Base-by-base conservation (phyloP, 2,888 invertebrate genomes). In the Eupithecia dodoneata region DNA sequence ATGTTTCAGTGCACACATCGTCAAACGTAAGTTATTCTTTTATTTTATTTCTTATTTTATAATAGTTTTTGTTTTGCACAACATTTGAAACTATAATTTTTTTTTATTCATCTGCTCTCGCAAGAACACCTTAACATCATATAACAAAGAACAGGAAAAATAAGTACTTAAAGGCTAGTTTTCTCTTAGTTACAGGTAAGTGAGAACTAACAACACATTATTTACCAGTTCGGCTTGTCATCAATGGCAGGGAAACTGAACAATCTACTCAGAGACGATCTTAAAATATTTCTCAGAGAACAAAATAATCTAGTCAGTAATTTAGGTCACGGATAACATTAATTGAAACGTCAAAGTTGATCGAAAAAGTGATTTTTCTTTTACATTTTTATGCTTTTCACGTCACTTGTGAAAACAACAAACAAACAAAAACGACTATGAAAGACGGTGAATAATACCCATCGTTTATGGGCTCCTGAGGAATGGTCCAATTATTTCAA, bases 21-120 rank as follows among this genome's bases (percentile, higher is more conserved):
- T 73, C 44, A 72, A 76, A 79, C 73, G 83, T 83, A 83, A 81
- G 83, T 83, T 78, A 76, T 10, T 73, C 63, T 79, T 80, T 52
- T 45, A 44, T 75, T 77, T 71, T 75, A 63, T 76, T 79, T 66
- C 15, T 75, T 80, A 18, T 7, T 59, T 10, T 47, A 0, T 47
- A 0, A 10, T 13, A 41, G 7, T 59, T 18, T 59, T 18, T 30
- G 3, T 30, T 59, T 10, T 30, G 18, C 18, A 18, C 59, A 3
- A 52, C 3, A 59, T 59, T 18, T 18, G 18, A 59, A 59, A 10
- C 4, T 59, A 59, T 18, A 18, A 18, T 18, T 18, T 59, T 18
- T 59, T 9, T 59, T n/a, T 13, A 59, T 52, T 52, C 5, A 52
- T 6, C 6, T 6, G 9, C 18, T 1, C 0, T 3, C n/a, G n/a